These are phyloP conservation scores for Mallateleia sp. DNA, from an alignment of 2,888 invertebrate species.

Conservation along the genomic window DNA sequence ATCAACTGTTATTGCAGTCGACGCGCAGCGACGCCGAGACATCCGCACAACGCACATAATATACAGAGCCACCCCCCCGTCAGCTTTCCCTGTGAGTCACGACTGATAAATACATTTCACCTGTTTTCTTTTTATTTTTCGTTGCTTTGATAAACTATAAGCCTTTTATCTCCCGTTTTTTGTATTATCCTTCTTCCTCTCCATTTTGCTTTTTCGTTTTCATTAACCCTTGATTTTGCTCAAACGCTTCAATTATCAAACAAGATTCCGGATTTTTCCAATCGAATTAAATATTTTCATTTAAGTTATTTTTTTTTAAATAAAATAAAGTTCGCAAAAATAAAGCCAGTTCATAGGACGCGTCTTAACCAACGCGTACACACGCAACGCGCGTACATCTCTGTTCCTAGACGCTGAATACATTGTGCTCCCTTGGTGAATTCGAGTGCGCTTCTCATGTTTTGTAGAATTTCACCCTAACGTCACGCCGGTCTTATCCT, in stretches of 20 bases:
- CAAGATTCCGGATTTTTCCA: neutral
- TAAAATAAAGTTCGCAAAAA: neutral
- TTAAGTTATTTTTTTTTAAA: no score
- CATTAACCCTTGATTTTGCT: neutral
- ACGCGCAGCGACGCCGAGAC: conserved; percentile 90
- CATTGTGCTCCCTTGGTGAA: conserved; percentile 79
- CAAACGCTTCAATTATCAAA: neutral
- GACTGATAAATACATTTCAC: conserved; percentile 64
- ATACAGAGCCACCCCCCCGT: conserved; percentile 88
- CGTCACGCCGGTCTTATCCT: conserved; percentile 72
- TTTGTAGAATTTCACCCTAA: conserved; percentile 78
- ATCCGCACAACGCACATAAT: conserved; percentile 88
- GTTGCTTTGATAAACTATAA: conserved; percentile 44
- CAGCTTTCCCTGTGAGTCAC: conserved; percentile 89
- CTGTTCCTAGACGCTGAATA: conserved; percentile 67
- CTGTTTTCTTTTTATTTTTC: conserved; percentile 46
- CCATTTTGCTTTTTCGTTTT: conserved; percentile 1
- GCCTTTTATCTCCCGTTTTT: conserved; percentile 8
- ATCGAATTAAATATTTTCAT: no score
- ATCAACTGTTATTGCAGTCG: conserved; percentile 95
- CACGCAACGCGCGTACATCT: conserved; percentile 39
- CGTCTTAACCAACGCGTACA: conserved; percentile 62
- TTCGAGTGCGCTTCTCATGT: conserved; percentile 80
- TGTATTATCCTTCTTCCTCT: conserved; percentile 1
- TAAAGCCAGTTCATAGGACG: conserved; percentile 18